Evolutionary conservation across 2,113 vertebrate species (phyloP).

Genomic region (Neofelis nebulosa): DNA sequence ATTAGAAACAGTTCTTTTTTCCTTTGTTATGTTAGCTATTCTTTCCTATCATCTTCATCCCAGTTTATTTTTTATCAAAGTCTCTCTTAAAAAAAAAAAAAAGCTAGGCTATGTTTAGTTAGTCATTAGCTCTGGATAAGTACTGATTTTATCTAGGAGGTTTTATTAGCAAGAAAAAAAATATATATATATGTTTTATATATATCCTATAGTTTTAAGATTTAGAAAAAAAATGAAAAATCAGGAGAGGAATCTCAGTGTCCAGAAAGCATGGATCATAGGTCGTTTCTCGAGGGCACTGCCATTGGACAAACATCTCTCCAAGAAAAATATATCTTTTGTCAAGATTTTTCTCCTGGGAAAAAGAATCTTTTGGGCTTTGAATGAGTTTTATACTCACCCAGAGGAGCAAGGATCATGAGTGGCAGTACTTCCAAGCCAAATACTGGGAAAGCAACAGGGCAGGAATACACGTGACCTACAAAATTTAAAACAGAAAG

Average conservation of each 20-base stretch:
- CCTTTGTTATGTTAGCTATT: background rate
- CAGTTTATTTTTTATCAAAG: background rate
- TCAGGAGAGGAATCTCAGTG: background rate
- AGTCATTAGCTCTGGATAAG: background rate
- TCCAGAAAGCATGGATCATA: background rate
- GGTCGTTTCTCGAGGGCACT: too few species aligned
- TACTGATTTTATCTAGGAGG: background rate
- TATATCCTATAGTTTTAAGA: background rate
- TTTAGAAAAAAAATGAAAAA: background rate
- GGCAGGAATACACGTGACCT: background rate
- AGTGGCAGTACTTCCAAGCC: background rate
- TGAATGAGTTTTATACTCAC: rapidly evolving
- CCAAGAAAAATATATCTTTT: background rate
- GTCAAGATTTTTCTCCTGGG: background rate
- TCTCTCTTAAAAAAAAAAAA: background rate
- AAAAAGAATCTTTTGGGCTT: background rate
- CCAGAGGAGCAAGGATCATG: background rate
- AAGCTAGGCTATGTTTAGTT: background rate
- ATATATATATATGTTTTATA: background rate
- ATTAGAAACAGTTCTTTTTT: background rate
- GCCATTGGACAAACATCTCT: background rate
- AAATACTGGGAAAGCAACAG: background rate
- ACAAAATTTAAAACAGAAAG: background rate
- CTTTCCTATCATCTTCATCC: background rate
- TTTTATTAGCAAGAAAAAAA: background rate